phyloP scores from a whole-genome alignment of 2,113 vertebrate species.

The Plecotus auritus region DNA sequence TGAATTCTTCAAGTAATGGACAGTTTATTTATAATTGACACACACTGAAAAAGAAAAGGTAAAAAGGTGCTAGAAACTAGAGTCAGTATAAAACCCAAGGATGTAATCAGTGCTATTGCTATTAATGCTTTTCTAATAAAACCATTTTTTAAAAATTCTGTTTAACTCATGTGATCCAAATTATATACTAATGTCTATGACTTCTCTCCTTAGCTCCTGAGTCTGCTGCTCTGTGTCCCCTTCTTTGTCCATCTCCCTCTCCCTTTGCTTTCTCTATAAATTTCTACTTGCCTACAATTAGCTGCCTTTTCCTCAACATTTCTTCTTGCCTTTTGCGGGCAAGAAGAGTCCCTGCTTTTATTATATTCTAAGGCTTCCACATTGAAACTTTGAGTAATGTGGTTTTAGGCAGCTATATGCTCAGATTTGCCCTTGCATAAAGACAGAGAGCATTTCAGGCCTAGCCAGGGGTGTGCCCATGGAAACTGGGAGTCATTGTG shows the following conservation, averaged over 20 bases:
- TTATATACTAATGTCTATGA: not conserved
- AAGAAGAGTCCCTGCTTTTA: not conserved
- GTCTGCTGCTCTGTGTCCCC: not conserved
- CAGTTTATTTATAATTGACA: not conserved
- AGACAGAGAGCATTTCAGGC: constrained; percentile 51
- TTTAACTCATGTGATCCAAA: not conserved
- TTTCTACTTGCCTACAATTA: not conserved
- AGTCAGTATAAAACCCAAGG: not conserved
- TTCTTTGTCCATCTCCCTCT: not conserved
- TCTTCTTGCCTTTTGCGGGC: not conserved
- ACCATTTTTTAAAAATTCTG: not conserved
- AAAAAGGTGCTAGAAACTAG: not conserved
- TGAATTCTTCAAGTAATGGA: not conserved
- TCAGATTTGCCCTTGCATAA: not conserved
- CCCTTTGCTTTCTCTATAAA: not conserved
- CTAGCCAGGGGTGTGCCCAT: constrained; percentile 51
- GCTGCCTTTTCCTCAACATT: not conserved
- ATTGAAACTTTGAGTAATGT: constrained; percentile 27
- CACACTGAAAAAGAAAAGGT: not conserved
- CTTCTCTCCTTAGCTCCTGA: not conserved
- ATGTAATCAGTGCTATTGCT: not conserved
- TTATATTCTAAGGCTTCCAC: not conserved
- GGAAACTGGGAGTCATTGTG: constrained; percentile 65
- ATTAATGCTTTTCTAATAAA: not conserved
- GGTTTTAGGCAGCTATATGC: not conserved